Percentiles rank a stretch among this genome's conserved stretches.
These are phyloP conservation scores for Orius laevigatus DNA, from an alignment of 1,140 invertebrate species.

Conservation along the genomic window DNA sequence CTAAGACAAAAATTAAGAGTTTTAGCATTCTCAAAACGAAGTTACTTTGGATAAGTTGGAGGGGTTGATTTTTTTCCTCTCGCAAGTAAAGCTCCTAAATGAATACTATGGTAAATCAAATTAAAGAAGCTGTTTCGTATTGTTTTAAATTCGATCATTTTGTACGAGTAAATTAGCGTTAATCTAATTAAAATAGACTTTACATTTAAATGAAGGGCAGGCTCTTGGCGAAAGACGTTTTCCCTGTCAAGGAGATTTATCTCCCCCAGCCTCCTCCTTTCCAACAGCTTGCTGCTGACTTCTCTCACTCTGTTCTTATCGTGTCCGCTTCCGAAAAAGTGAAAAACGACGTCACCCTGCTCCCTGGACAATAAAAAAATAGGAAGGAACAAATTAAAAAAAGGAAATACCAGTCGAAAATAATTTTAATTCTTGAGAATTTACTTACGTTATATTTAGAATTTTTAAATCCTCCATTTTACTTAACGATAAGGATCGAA, in stretches of 20 bases:
- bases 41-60: too few species aligned
- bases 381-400: conserved; percentile 5
- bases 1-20: too few species aligned
- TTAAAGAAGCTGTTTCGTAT: too few species aligned
- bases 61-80: too few species aligned
- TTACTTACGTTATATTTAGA: conserved; percentile 14
- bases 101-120: too few species aligned
- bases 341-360: conserved; percentile 41
- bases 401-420: background rate
- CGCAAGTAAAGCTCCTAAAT: too few species aligned
- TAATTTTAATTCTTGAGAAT: background rate
- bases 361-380: conserved; percentile 28
- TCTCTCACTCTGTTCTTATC: conserved; percentile 43
- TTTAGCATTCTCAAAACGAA: too few species aligned
- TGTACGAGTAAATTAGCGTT: background rate
- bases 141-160: too few species aligned
- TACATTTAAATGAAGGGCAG: conserved; percentile 37
- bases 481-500: conserved; percentile 6
- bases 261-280: conserved; percentile 41
- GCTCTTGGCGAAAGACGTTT: conserved; percentile 39
- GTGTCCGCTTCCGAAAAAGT: conserved; percentile 40
- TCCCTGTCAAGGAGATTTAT: conserved; percentile 40
- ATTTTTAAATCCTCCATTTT: conserved; percentile 12
- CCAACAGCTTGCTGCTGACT: conserved; percentile 39
- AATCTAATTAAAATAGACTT: background rate